Evolutionary conservation across 1,140 invertebrate genomes (phyloP).

Genomic region (Hetaerina americana): DNA sequence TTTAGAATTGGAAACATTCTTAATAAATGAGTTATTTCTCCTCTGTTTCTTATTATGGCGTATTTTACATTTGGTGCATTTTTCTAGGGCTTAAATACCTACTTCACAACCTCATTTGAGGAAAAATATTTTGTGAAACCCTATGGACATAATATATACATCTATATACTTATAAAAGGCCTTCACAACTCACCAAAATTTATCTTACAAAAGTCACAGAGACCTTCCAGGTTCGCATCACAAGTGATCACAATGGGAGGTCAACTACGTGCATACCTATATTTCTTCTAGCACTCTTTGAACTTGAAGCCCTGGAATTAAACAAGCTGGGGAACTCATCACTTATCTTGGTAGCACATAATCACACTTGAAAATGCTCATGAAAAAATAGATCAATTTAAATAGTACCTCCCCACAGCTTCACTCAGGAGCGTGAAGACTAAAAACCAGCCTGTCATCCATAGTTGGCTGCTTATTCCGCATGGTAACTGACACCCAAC

Average conservation of each 20-base stretch:
- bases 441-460: neutral
- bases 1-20: neutral
- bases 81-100: neutral
- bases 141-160: neutral
- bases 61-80: neutral
- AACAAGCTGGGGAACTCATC: neutral
- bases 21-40: neutral
- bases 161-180: neutral
- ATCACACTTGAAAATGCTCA: neutral
- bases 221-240: neutral
- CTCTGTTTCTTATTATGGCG: neutral
- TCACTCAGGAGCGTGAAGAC: neutral
- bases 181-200: neutral
- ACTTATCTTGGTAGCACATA: neutral
- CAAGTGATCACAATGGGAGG: neutral
- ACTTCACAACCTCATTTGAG: neutral
- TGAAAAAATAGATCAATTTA: slow-evolving; percentile 1
- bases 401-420: neutral
- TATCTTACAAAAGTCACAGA: neutral
- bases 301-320: neutral
- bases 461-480: neutral
- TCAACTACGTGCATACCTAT: neutral
- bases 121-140: neutral
- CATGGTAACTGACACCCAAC: neutral
- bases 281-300: neutral